phyloP scores from a whole-genome alignment of 2,113 vertebrate genomes.

The Oxyura jamaicensis region DNA sequence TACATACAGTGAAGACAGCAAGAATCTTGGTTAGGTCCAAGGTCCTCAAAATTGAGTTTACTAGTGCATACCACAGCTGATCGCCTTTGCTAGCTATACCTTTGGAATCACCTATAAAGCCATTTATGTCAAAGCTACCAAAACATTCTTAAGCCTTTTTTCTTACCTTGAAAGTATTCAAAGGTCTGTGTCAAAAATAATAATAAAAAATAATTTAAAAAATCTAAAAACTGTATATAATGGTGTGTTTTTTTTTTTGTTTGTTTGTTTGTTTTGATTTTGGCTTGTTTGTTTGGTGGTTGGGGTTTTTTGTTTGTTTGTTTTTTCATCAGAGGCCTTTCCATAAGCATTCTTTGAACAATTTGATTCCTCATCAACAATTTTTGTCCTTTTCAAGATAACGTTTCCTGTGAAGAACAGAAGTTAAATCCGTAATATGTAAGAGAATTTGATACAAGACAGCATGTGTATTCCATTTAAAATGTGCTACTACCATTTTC shows the following conservation, averaged over 20 bases:
- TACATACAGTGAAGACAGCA: background rate
- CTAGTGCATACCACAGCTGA: background rate
- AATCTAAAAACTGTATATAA: fast-evolving
- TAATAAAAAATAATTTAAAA: background rate
- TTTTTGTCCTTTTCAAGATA: background rate
- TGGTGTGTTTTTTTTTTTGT: too few species aligned
- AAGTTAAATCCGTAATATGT: background rate
- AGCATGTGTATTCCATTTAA: background rate
- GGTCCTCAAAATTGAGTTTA: background rate
- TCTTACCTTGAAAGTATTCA: background rate
- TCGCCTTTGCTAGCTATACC: background rate
- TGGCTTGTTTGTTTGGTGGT: too few species aligned
- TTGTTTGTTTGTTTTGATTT: too few species aligned
- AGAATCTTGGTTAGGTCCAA: background rate
- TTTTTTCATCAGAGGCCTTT: background rate
- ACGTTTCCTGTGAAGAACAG: background rate
- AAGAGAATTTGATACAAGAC: background rate
- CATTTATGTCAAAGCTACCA: background rate
- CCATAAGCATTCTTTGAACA: background rate
- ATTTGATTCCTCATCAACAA: background rate
- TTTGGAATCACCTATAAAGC: background rate
- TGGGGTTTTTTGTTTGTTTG: too few species aligned
- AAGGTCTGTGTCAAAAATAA: background rate
- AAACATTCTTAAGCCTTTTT: background rate
- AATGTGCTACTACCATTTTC: background rate